phyloP scores from a whole-genome alignment of 2,797 vertebrate species.

The Arrhamphus sclerolepis region DNA sequence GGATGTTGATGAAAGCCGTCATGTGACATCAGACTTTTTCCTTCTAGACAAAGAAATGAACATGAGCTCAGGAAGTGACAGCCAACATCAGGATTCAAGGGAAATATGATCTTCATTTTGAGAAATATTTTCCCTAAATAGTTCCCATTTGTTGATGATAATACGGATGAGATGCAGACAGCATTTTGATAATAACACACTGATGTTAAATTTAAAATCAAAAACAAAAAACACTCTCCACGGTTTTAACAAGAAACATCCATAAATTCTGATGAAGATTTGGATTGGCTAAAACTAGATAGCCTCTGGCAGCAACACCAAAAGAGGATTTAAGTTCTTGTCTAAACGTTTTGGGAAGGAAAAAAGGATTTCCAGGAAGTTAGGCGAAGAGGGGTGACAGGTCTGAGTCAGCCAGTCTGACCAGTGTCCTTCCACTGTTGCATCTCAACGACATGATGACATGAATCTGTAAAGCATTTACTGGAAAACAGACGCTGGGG shows the following conservation, averaged over 20 bases:
- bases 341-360: conserved; percentile 18
- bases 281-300: background rate
- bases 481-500: conserved; percentile 46
- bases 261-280: background rate
- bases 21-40: no score
- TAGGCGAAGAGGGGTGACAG: background rate
- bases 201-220: no score
- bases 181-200: no score
- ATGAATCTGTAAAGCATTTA: conserved; percentile 41
- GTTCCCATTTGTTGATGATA: no score
- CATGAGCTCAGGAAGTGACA: no score
- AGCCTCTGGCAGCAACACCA: conserved; percentile 4
- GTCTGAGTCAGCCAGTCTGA: conserved; percentile 56
- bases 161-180: no score
- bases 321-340: conserved; percentile 39
- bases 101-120: no score
- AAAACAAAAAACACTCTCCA: conserved; percentile 2
- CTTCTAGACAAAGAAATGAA: no score
- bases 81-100: no score
- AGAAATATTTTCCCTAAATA: no score
- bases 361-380: conserved; percentile 3
- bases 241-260: background rate
- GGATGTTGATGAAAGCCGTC: no score
- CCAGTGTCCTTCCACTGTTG: conserved; percentile 21
- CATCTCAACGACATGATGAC: background rate